Conservation (phyloP, 2,797 vertebrate species). For the Champsocephalus esox region DNA sequence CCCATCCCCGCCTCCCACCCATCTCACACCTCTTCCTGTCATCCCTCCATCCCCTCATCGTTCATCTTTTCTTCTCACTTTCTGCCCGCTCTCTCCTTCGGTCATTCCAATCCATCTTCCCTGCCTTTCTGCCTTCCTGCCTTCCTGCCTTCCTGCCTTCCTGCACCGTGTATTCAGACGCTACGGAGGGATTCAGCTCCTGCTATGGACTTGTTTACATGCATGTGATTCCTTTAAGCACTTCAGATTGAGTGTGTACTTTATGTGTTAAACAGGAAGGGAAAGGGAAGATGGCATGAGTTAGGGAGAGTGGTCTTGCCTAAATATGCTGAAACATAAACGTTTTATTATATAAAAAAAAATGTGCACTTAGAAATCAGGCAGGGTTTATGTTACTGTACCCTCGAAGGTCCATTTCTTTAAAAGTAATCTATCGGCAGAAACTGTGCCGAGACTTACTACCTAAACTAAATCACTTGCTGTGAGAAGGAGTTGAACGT, state of each 20-base stretch:
- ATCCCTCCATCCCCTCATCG: constrained; percentile 46
- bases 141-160: constrained; percentile 5
- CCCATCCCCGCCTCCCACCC: constrained; percentile 35
- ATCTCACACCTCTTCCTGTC: constrained; percentile 49
- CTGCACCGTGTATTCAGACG: constrained; percentile 18
- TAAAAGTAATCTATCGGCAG: background rate
- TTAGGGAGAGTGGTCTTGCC: background rate
- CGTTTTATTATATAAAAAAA: background rate
- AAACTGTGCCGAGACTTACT: background rate
- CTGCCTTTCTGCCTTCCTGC: constrained; percentile 2
- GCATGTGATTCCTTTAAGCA: constrained; percentile 42
- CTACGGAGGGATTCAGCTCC: constrained; percentile 46
- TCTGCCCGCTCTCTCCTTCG: constrained; percentile 11
- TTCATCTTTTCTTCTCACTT: constrained; percentile 48
- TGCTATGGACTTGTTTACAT: constrained; percentile 61
- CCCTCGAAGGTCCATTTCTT: background rate
- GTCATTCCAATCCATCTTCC: constrained; percentile 42
- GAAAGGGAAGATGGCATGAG: background rate
- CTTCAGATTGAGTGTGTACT: constrained; percentile 22
- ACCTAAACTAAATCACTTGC: background rate
- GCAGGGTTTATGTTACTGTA: background rate
- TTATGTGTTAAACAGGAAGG: background rate
- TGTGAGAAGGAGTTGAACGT: background rate
- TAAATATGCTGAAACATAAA: constrained; percentile 4
- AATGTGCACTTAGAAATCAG: constrained; percentile 14